phyloP scores from a whole-genome alignment of 2,888 invertebrate species.

The Strigamia crassipes region DNA sequence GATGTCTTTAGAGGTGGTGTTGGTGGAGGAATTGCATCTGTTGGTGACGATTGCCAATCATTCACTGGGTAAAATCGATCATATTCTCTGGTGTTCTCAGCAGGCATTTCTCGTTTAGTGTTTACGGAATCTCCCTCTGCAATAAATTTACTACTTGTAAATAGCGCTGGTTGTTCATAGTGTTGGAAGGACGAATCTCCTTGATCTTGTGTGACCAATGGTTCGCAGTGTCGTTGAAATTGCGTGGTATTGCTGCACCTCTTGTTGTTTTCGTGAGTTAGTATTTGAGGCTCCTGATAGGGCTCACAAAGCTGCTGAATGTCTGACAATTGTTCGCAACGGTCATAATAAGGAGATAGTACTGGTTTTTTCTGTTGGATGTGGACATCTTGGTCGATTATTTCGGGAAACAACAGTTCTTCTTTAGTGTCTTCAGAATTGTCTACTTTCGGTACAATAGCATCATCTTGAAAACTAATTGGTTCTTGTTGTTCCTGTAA shows the following conservation, averaged over 20 bases:
- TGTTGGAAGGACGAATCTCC: neutral
- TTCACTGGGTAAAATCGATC: no score
- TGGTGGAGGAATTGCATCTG: neutral
- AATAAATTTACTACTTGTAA: neutral
- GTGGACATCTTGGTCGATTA: no score
- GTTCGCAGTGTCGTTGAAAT: neutral
- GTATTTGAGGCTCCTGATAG: neutral
- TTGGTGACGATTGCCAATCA: neutral
- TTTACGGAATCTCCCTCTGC: neutral
- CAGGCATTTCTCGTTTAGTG: no score
- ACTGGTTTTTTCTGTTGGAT: no score
- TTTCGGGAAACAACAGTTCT: no score
- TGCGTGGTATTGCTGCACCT: neutral
- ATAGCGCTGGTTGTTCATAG: neutral
- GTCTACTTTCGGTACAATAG: no score
- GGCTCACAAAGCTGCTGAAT: neutral
- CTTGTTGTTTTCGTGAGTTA: neutral
- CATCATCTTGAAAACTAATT: no score
- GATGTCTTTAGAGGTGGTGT: neutral
- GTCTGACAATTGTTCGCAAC: neutral
- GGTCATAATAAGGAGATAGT: no score
- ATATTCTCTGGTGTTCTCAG: no score
- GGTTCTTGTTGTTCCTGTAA: no score
- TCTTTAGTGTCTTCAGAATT: no score
- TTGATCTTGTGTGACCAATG: neutral